Evolutionary conservation across 2,797 vertebrate genomes (phyloP).

Genomic region (Petrocephalus schoutedeni): DNA sequence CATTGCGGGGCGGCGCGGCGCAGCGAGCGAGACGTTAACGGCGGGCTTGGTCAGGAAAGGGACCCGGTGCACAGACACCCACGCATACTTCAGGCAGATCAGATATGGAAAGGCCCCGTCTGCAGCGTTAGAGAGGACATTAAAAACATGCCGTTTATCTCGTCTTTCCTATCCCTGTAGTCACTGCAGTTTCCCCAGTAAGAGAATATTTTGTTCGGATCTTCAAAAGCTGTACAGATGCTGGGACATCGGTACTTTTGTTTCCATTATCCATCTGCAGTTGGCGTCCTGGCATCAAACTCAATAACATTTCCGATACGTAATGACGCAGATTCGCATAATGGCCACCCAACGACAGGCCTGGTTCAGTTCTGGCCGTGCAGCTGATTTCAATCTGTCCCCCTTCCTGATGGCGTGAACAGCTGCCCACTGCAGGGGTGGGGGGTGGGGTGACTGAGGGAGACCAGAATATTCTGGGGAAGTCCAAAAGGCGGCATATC

Average conservation of each 20-base stretch:
- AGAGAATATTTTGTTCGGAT: not conserved
- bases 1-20: not conserved
- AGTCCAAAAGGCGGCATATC: not conserved
- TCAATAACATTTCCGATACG: not conserved
- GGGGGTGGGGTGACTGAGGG: not conserved
- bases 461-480: slow-evolving; percentile 34
- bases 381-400: slow-evolving; percentile 3
- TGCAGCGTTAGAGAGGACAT: not conserved
- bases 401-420: not conserved
- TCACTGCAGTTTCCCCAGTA: not conserved
- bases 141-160: not conserved
- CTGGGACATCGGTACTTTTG: not conserved
- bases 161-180: not conserved
- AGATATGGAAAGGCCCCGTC: not conserved
- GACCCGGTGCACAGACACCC: not conserved
- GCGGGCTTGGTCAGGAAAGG: not conserved
- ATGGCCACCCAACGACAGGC: not conserved
- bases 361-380: not conserved
- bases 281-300: not conserved
- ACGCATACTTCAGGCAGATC: not conserved
- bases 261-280: not conserved
- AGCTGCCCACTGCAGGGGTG: not conserved
- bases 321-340: not conserved
- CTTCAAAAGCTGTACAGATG: not conserved
- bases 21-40: not conserved